A percentile compares a stretch with the other conserved stretches of the same genome.
Conservation (phyloP, 2,888 invertebrate species). For the Drosophila sordidula region DNA sequence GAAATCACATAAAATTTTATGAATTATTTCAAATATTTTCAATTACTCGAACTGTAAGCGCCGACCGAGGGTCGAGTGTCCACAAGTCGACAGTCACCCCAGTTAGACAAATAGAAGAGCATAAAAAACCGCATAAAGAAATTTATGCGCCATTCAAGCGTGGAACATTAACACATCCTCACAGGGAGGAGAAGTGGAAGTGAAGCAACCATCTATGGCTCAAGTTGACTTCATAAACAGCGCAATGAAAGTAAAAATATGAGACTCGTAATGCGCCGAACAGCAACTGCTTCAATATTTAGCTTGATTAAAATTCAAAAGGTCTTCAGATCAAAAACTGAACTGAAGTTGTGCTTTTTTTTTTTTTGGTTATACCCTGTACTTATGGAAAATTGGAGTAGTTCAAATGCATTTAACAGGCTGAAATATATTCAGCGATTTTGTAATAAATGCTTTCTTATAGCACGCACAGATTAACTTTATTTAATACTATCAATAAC, state of each 20-base stretch:
- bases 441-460: no score
- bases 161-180: conserved; percentile 77
- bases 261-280: conserved; percentile 46
- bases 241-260: conserved; percentile 72
- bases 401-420: no score
- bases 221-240: conserved; percentile 58
- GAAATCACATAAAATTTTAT: conserved; percentile 78
- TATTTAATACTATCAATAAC: no score
- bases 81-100: conserved; percentile 41
- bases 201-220: conserved; percentile 22
- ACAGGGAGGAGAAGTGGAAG: conserved; percentile 28
- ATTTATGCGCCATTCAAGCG: conserved; percentile 80
- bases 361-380: conserved; percentile 1
- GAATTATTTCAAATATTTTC: conserved; percentile 81
- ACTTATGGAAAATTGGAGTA: not conserved
- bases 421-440: no score
- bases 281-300: conserved; percentile 68
- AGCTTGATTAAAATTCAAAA: conserved; percentile 79
- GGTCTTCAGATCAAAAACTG: conserved; percentile 50
- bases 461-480: no score
- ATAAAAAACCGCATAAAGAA: conserved; percentile 76
- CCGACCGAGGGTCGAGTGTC: conserved; percentile 22
- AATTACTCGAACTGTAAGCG: conserved; percentile 59
- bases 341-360: conserved; percentile 8
- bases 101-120: conserved; percentile 54